Conservation (phyloP, 1,140 invertebrate species). For the Caenorhabditis inopinata region DNA sequence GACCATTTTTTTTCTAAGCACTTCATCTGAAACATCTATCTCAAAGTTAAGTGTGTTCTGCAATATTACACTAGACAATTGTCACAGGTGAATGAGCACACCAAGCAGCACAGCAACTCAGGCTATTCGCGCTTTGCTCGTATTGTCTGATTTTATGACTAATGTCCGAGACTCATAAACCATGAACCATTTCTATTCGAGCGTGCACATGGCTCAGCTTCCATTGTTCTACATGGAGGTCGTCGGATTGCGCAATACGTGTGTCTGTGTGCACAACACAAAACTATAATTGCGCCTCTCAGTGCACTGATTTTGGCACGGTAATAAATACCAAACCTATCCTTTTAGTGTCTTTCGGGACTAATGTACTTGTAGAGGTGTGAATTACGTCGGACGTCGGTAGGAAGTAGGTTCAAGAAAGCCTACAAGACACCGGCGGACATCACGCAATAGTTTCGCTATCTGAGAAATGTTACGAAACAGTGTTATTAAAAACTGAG, state of each 20-base stretch:
- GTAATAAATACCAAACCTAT: conserved; percentile 25
- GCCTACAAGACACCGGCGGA: not conserved
- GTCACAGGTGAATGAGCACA: conserved; percentile 14
- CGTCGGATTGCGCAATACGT: conserved; percentile 15
- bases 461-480: not conserved
- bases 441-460: conserved; percentile 9
- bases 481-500: not conserved
- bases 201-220: conserved; percentile 11
- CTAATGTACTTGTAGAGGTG: conserved; percentile 8
- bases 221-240: conserved; percentile 14
- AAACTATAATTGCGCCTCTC: conserved; percentile 19
- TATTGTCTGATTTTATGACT: conserved; percentile 31
- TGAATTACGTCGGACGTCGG: not conserved
- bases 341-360: not conserved
- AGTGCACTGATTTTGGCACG: not conserved
- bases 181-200: conserved; percentile 18
- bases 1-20: not conserved
- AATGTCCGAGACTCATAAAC: conserved; percentile 30
- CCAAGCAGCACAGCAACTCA: not conserved
- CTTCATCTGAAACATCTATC: too few relatives aligned
- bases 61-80: too few relatives aligned
- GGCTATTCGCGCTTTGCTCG: not conserved
- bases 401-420: not conserved
- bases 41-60: too few relatives aligned
- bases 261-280: not conserved